Evolutionary conservation across 2,888 invertebrate genomes (phyloP).

Genomic region (Amitus sp.): DNA sequence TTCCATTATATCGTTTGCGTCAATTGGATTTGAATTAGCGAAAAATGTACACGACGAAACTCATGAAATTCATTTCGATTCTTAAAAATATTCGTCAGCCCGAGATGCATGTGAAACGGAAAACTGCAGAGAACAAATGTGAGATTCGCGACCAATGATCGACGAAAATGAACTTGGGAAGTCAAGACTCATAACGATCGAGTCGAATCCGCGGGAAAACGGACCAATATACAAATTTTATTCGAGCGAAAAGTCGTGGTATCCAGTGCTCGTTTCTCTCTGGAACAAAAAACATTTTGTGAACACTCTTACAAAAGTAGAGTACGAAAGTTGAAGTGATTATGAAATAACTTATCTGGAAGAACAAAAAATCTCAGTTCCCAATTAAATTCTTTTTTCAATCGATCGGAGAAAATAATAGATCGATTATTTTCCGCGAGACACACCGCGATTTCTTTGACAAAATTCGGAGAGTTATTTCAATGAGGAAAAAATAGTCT

Average conservation of each 20-base stretch:
- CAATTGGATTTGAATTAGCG: too few relatives aligned
- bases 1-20: too few relatives aligned
- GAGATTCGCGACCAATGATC: neutral
- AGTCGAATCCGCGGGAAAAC: constrained; percentile 39
- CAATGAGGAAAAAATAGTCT: constrained; percentile 21
- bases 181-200: constrained; percentile 19
- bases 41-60: too few relatives aligned
- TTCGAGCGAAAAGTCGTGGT: constrained; percentile 15
- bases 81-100: too few relatives aligned
- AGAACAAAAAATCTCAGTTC: neutral
- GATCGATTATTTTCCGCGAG: too few relatives aligned
- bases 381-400: neutral
- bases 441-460: too few relatives aligned
- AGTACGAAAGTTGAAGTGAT: constrained; percentile 21
- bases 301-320: constrained; percentile 20
- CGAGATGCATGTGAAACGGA: too few relatives aligned
- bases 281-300: constrained; percentile 27
- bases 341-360: constrained; percentile 28
- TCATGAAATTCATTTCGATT: too few relatives aligned
- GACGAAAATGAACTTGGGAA: neutral
- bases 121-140: too few relatives aligned
- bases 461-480: constrained; percentile 27
- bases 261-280: constrained; percentile 40
- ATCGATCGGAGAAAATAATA: too few relatives aligned
- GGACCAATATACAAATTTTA: constrained; percentile 63